Percentiles rank a stretch among this genome's conserved stretches.
phyloP scores from a whole-genome alignment of 2,113 vertebrate genomes.

The Grallaria varia region DNA sequence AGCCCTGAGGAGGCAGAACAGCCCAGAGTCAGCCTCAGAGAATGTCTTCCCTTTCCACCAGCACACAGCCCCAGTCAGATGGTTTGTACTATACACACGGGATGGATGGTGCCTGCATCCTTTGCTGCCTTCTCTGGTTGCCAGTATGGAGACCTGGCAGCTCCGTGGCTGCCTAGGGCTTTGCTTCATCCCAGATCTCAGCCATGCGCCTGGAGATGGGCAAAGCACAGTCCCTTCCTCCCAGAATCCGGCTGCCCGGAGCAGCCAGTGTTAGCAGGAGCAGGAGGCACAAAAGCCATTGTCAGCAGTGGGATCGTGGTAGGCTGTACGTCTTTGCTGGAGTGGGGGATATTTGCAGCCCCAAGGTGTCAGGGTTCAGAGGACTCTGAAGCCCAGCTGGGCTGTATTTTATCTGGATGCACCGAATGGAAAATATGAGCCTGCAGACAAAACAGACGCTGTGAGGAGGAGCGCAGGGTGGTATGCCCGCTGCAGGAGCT shows the following conservation, averaged over 20 bases:
- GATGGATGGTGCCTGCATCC: fast-evolving
- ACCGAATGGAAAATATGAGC: conserved; percentile 44
- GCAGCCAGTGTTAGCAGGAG: background rate
- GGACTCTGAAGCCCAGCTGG: background rate
- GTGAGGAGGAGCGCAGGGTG: background rate
- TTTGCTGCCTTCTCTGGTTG: background rate
- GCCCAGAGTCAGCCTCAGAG: background rate
- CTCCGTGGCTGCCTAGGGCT: fast-evolving
- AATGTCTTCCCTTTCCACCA: background rate
- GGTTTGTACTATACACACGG: background rate
- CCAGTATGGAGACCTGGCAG: fast-evolving
- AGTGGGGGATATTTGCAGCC: background rate
- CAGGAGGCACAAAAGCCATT: background rate
- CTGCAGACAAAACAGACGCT: background rate
- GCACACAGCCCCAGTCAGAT: background rate
- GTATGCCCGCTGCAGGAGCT: background rate
- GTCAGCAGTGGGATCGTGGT: too few species aligned
- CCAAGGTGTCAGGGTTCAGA: fast-evolving
- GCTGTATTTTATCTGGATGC: conserved; percentile 12
- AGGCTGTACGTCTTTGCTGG: background rate
- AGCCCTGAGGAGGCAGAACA: background rate
- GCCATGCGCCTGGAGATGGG: fast-evolving
- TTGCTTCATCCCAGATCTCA: background rate
- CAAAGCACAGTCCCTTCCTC: background rate
- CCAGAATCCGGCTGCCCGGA: background rate